Percentiles rank a stretch among this genome's conserved stretches.
Evolutionary conservation across 2,113 vertebrate species (phyloP).

Genomic region (Empidonax traillii): DNA sequence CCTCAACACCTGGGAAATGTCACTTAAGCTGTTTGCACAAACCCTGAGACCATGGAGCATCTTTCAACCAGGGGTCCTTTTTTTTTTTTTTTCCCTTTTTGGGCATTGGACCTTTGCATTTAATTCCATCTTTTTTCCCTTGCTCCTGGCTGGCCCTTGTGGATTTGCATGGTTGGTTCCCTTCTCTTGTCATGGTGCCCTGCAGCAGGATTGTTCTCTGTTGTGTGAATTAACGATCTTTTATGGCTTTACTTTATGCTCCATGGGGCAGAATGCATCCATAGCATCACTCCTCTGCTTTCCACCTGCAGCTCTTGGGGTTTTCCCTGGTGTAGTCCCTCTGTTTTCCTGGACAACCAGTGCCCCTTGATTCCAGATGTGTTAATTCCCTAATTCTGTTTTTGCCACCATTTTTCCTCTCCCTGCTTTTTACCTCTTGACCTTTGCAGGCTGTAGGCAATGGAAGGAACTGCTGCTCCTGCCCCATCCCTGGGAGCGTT

Average conservation of each 20-base stretch:
- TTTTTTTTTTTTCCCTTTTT: too few species aligned
- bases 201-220: neutral
- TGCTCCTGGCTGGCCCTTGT: neutral
- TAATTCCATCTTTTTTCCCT: neutral
- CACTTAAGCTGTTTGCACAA: neutral
- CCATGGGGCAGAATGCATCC: neutral
- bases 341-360: neutral
- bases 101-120: neutral
- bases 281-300: neutral
- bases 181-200: neutral
- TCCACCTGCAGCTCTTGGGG: neutral
- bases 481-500: neutral
- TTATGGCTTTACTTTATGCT: neutral
- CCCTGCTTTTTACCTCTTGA: neutral
- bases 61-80: neutral
- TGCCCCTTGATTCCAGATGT: neutral
- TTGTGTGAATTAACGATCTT: neutral
- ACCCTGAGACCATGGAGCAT: rapidly evolving
- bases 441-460: neutral
- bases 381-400: neutral
- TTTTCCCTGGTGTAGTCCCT: neutral
- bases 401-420: neutral
- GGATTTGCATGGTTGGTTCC: neutral
- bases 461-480: neutral
- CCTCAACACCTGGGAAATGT: neutral